These are phyloP conservation scores for Sinotaia quadrata DNA, from an alignment of 2,888 invertebrate genomes.

Conservation along the genomic window DNA sequence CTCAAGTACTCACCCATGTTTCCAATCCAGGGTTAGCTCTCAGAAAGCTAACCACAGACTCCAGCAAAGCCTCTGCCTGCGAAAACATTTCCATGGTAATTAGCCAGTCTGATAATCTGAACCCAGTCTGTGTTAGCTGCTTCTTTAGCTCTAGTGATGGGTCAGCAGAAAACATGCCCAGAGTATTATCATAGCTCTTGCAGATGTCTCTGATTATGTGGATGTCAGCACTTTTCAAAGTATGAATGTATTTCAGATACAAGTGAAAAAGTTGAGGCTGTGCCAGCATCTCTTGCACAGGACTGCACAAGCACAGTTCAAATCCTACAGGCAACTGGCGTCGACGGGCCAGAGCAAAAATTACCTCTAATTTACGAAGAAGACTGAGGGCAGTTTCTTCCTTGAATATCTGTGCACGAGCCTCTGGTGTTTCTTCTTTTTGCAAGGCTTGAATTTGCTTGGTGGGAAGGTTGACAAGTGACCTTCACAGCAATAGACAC, in stretches of 20 bases:
- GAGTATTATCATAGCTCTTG: conserved; percentile 50
- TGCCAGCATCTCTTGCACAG: conserved; percentile 54
- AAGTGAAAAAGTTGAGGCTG: conserved; percentile 56
- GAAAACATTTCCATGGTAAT: conserved; percentile 53
- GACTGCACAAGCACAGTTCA: conserved; percentile 63
- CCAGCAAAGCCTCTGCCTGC: conserved; percentile 55
- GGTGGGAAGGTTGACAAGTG: conserved; percentile 41
- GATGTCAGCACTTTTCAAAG: conserved; percentile 48
- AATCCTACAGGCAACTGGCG: conserved; percentile 61
- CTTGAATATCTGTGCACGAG: conserved; percentile 47
- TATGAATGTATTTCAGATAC: conserved; percentile 60
- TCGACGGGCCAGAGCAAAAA: conserved; percentile 51
- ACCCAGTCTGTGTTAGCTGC: conserved; percentile 57
- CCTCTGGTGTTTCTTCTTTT: conserved; percentile 38
- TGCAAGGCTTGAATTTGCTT: neutral
- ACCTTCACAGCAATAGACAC: conserved; percentile 18
- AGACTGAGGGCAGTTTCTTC: conserved; percentile 55
- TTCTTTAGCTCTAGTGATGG: conserved; percentile 29
- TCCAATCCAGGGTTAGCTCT: conserved; percentile 54
- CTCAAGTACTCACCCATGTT: conserved; percentile 49
- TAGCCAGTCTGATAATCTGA: conserved; percentile 56
- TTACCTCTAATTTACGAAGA: conserved; percentile 59
- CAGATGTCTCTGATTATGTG: conserved; percentile 54
- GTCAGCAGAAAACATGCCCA: conserved; percentile 48
- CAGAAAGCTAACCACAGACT: conserved; percentile 51